phyloP scores from a whole-genome alignment of 2,888 invertebrate species.

The Lordiphosa andalusiaca region DNA sequence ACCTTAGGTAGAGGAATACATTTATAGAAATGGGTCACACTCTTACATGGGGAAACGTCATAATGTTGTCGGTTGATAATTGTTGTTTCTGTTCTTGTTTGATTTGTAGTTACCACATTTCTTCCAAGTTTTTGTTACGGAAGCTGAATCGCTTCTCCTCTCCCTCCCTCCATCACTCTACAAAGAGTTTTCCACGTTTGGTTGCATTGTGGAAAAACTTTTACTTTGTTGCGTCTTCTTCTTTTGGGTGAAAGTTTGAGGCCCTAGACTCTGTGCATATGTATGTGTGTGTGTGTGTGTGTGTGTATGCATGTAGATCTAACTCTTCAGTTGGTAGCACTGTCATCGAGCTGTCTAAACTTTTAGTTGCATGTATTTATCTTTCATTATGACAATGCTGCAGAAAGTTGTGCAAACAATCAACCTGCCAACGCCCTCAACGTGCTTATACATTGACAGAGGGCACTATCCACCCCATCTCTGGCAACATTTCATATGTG shows the following conservation, averaged over 20 bases:
- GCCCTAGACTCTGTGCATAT: constrained; percentile 16
- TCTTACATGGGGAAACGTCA: constrained; percentile 7
- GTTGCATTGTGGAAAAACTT: constrained; percentile 61
- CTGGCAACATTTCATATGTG: constrained; percentile 24
- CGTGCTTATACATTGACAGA: constrained; percentile 36
- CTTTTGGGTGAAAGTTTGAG: constrained; percentile 59
- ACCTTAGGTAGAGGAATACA: constrained; percentile 31
- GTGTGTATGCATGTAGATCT: constrained; percentile 1
- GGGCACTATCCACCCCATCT: constrained; percentile 9
- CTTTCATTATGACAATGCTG: constrained; percentile 60
- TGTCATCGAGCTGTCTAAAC: constrained; percentile 44
- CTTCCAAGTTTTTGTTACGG: constrained; percentile 26
- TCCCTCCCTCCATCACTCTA: neutral
- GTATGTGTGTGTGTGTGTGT: constrained; percentile 1
- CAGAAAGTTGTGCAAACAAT: constrained; percentile 62
- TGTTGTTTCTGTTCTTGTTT: constrained; percentile 53
- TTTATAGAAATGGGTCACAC: constrained; percentile 40
- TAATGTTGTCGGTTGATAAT: too few species aligned
- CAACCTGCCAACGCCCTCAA: constrained; percentile 63
- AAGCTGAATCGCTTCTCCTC: constrained; percentile 11
- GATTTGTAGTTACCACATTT: constrained; percentile 68
- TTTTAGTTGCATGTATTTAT: constrained; percentile 56
- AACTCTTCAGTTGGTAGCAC: constrained; percentile 17
- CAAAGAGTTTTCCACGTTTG: constrained; percentile 46
- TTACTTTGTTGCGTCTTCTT: constrained; percentile 55